Base-by-base conservation (phyloP, 2,113 vertebrate genomes). In the Poeciliopsis turrubarensis region DNA sequence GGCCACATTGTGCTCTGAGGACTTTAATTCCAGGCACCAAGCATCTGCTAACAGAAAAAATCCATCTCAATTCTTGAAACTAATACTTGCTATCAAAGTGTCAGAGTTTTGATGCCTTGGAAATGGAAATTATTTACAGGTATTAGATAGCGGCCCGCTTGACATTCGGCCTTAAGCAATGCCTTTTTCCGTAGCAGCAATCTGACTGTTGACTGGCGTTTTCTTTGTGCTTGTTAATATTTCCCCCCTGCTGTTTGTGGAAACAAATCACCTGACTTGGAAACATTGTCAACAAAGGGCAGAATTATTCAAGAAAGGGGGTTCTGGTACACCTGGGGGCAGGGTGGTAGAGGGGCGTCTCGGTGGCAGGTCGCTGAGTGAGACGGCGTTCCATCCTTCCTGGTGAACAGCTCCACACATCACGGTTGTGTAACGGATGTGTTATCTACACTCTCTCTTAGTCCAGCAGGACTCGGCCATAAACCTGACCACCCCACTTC, bases 281-380 rank as follows among this genome's bases (percentile, higher is more conserved):
- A 89, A 93, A 93, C 87, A 88, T 88, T 91, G 86, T 92, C 91
- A 94, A 92, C 92, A 94, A 92, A 94, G 93, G 92, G 92, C 86
- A 88, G 88, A 92, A 88, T 87, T 72, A 90, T 88, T 93, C 86
- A 89, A 82, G 86, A 82, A 69, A 82, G 87, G 86, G 85, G 79
- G 84, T 77, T 78, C 73, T 75, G 68, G 77, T 87, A 84, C 87
- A 89, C 81, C 73, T 81, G 89, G 90, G 90, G 87, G 82, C 86
- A 84, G 89, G 89, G 89, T 87, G 87, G 84, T 5, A 72, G 79
- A 64, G 75, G 75, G 78, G 69, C 72, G 79, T 86, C 75, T 57
- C 86, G 79, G 80, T 86, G 84, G 89, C 89, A 89, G 65, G 83
- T 89, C 84, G 83, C 80, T 90, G 80, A 91, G 84, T 89, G 87